Conservation (phyloP, 53 echinoderm and acorn worm genomes). For the Holothuria leucospilota region DNA sequence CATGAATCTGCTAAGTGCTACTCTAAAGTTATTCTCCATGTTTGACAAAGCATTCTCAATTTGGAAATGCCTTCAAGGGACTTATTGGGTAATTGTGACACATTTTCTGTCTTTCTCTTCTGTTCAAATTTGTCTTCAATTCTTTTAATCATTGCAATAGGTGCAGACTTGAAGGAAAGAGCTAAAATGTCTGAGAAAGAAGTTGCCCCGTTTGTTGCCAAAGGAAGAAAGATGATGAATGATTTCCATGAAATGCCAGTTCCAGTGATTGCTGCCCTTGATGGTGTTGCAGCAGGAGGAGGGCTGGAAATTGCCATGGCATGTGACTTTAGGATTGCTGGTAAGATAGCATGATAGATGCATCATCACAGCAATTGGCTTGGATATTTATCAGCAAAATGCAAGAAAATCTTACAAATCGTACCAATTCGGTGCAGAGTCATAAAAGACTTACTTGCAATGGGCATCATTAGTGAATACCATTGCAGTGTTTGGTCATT, state of each 20-base stretch:
- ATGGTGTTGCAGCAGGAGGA: constrained; percentile 91
- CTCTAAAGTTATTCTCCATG: no score
- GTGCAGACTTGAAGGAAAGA: constrained; percentile 95
- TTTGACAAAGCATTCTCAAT: no score
- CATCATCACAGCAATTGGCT: background rate
- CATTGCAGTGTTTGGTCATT: no score
- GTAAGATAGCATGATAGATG: constrained; percentile 27
- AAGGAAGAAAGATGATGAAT: constrained; percentile 61
- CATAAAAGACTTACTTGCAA: no score
- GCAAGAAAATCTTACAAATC: no score
- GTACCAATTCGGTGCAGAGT: no score
- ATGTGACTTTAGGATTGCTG: constrained; percentile 89
- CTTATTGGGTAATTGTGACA: background rate
- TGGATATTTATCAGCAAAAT: background rate
- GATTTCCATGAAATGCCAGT: constrained; percentile 80
- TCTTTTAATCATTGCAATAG: constrained; percentile 41
- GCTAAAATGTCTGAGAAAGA: constrained; percentile 80
- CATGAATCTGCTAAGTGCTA: no score
- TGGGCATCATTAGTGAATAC: no score
- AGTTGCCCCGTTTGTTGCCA: constrained; percentile 90
- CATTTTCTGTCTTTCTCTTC: background rate
- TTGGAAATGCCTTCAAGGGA: no score
- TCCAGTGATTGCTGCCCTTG: constrained; percentile 97
- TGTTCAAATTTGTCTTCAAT: background rate
- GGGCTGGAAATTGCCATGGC: constrained; percentile 92